These are phyloP conservation scores for Cebus imitator DNA, from an alignment of 2,113 vertebrate species.

Conservation along the genomic window DNA sequence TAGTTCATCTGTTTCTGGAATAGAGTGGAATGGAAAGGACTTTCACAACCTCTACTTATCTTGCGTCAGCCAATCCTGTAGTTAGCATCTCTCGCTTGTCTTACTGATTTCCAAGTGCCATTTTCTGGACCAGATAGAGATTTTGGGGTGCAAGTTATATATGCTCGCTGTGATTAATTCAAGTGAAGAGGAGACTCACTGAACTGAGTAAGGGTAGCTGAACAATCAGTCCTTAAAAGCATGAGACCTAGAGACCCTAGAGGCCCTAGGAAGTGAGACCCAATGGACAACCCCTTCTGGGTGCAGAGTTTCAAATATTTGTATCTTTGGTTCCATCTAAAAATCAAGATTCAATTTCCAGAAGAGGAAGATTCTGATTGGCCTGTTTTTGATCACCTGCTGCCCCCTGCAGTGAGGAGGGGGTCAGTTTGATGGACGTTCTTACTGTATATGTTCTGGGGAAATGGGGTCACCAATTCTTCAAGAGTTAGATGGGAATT, in stretches of 20 bases:
- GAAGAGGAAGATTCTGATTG: not conserved
- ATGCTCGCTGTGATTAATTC: not conserved
- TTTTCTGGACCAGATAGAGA: not conserved
- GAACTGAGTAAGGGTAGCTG: not conserved
- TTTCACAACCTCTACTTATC: not conserved
- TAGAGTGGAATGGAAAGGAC: not conserved
- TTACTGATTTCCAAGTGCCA: not conserved
- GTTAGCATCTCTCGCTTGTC: not conserved
- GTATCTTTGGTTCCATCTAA: not conserved
- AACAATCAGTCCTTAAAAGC: not conserved
- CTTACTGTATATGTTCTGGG: not conserved
- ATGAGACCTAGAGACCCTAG: not conserved
- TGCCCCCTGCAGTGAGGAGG: too few species aligned
- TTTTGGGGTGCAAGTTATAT: not conserved
- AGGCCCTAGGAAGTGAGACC: not conserved
- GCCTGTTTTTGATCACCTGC: not conserved
- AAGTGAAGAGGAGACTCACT: not conserved
- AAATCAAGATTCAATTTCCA: not conserved
- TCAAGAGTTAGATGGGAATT: not conserved
- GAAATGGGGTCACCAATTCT: not conserved
- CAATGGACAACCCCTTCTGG: fast-evolving
- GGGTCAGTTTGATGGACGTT: too few species aligned
- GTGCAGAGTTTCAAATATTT: not conserved
- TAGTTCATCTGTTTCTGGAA: not conserved
- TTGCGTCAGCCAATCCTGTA: not conserved